A percentile compares a stretch with the other conserved stretches of the same genome.
These are phyloP conservation scores for Drosophila meridionalis DNA, from an alignment of 2,888 invertebrate genomes.

Conservation along the genomic window DNA sequence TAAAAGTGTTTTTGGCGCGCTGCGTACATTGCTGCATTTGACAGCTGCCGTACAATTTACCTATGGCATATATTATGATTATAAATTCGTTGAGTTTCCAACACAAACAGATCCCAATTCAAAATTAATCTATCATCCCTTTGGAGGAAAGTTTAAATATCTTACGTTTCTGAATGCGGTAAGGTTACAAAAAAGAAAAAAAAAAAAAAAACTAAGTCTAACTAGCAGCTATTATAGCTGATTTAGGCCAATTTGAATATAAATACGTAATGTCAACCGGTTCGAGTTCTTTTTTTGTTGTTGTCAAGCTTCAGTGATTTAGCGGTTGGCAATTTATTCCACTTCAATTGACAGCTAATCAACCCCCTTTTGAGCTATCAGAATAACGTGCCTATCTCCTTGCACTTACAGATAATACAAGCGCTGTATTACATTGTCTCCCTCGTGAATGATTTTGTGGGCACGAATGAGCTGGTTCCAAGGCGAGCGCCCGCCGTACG, in stretches of 20 bases:
- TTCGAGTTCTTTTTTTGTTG: slow-evolving; percentile 25
- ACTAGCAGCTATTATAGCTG: slow-evolving; percentile 11
- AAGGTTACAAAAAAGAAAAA: slow-evolving; percentile 37
- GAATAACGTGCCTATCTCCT: slow-evolving; percentile 20
- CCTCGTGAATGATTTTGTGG: slow-evolving; percentile 90
- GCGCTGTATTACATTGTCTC: slow-evolving; percentile 92
- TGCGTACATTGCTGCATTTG: slow-evolving; percentile 86
- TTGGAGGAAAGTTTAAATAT: slow-evolving; percentile 93
- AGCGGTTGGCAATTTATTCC: slow-evolving; percentile 47
- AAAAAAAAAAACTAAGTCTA: background rate
- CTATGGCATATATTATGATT: slow-evolving; percentile 90
- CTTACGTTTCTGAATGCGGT: slow-evolving; percentile 87
- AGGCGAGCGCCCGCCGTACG: slow-evolving; percentile 88
- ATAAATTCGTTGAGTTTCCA: slow-evolving; percentile 88
- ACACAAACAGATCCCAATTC: slow-evolving; percentile 60
- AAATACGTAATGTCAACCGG: slow-evolving; percentile 41
- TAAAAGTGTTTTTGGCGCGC: slow-evolving; percentile 76
- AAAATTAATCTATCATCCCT: slow-evolving; percentile 81
- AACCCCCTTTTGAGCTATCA: slow-evolving; percentile 33
- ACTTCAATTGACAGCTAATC: slow-evolving; percentile 54
- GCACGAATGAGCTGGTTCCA: slow-evolving; percentile 89
- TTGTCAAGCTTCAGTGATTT: slow-evolving; percentile 43
- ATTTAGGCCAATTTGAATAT: slow-evolving; percentile 27
- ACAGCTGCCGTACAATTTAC: slow-evolving; percentile 88
- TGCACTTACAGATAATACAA: slow-evolving; percentile 89